These are phyloP conservation scores for Zaprionus africanus DNA, from an alignment of 1,140 invertebrate species.

Conservation along the genomic window DNA sequence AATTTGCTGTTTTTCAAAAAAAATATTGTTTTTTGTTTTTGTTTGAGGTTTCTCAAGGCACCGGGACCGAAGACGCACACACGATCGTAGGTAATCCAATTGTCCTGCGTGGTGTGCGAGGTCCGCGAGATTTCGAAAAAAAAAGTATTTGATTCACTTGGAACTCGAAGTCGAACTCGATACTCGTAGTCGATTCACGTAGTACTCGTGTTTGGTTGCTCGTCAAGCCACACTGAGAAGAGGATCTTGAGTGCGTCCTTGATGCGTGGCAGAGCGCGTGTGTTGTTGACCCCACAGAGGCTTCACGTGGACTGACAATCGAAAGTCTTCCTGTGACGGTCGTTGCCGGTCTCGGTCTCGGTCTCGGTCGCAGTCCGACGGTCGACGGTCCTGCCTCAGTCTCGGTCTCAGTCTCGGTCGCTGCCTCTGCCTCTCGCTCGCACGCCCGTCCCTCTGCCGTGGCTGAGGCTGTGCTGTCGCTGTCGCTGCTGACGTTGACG, in stretches of 20 bases:
- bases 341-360: constrained; percentile 31
- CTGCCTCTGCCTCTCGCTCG: constrained; percentile 14
- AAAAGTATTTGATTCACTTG: background rate
- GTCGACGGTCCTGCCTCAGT: background rate
- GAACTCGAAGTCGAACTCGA: constrained; percentile 18
- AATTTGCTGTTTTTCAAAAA: constrained; percentile 37
- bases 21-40: constrained; percentile 17
- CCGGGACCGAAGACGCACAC: constrained; percentile 45
- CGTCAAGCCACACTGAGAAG: constrained; percentile 35
- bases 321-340: constrained; percentile 79
- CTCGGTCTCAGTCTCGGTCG: background rate
- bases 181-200: background rate
- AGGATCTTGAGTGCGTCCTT: constrained; percentile 53
- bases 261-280: constrained; percentile 64
- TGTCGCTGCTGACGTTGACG: constrained; percentile 57
- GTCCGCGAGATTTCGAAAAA: constrained; percentile 16
- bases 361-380: constrained; percentile 27
- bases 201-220: constrained; percentile 25
- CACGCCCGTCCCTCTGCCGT: background rate
- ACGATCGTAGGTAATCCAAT: constrained; percentile 81
- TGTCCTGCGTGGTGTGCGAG: constrained; percentile 62
- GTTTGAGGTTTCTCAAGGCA: constrained; percentile 42
- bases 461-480: constrained; percentile 45
- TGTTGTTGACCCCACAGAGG: constrained; percentile 84
- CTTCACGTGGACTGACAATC: constrained; percentile 83